These are phyloP conservation scores for Gymnothorax reevesii DNA, from an alignment of 2,797 vertebrate species.

Conservation along the genomic window DNA sequence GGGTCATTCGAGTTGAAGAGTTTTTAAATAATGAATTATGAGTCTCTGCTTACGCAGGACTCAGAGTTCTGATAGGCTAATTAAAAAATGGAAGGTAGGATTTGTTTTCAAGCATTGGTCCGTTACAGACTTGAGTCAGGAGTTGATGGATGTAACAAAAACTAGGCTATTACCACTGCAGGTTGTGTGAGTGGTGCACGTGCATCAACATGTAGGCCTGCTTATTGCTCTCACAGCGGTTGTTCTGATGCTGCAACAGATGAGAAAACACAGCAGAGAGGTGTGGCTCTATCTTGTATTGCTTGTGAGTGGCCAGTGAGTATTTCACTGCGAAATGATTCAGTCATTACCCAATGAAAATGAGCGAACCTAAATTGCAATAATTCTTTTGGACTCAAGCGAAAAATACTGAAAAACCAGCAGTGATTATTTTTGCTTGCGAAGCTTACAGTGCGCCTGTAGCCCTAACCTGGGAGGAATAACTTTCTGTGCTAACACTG, in stretches of 20 bases:
- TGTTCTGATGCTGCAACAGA: not conserved
- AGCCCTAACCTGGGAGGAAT: not conserved
- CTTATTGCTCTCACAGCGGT: not conserved
- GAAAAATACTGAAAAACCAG: not conserved
- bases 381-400: not conserved
- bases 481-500: conserved; percentile 4
- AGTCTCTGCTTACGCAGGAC: not conserved
- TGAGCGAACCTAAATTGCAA: not conserved
- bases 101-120: too few species aligned
- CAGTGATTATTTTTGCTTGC: not conserved
- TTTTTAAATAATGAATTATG: not conserved
- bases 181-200: not conserved
- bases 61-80: not conserved
- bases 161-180: not conserved
- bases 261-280: not conserved
- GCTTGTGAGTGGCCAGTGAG: too few species aligned
- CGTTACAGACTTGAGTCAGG: not conserved
- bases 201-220: not conserved
- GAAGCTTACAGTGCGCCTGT: not conserved
- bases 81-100: not conserved
- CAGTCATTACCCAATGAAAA: not conserved
- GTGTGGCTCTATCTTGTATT: too few species aligned
- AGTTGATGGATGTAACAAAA: not conserved
- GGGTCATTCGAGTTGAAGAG: too few species aligned
- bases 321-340: not conserved